Percentiles rank a stretch among this genome's conserved stretches.
Conservation (phyloP, 1,140 invertebrate species). For the Lasaia peninsularis region DNA sequence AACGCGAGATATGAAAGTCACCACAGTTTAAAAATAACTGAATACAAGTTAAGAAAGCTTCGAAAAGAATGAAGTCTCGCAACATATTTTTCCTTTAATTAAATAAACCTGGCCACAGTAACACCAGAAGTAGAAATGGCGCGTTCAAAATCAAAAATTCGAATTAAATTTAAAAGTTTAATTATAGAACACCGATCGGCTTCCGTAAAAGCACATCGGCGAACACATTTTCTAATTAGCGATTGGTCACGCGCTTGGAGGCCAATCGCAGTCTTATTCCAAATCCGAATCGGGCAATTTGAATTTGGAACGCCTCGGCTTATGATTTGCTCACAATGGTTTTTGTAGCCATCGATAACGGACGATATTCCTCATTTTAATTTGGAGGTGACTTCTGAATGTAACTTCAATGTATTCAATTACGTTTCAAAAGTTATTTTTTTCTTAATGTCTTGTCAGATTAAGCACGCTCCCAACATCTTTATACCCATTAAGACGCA, state of each 20-base stretch:
- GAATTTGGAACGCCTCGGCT: conserved; percentile 67
- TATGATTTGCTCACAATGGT: conserved; percentile 47
- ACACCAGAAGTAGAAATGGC: conserved; percentile 70
- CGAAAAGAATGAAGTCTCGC: not conserved
- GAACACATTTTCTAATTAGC: conserved; percentile 75
- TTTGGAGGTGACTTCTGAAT: conserved; percentile 37
- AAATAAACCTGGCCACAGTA: conserved; percentile 61
- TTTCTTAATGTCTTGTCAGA: conserved; percentile 27
- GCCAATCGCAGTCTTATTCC: conserved; percentile 54
- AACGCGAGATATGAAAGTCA: no score
- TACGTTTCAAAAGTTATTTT: conserved; percentile 21
- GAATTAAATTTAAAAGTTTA: conserved; percentile 68
- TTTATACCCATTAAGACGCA: conserved; percentile 9
- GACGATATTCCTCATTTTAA: conserved; percentile 38
- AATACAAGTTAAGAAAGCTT: no score
- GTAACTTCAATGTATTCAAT: conserved; percentile 31
- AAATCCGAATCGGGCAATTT: conserved; percentile 69
- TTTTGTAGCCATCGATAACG: conserved; percentile 41
- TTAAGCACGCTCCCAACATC: conserved; percentile 21
- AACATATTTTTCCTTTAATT: conserved; percentile 12
- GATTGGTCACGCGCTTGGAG: conserved; percentile 71
- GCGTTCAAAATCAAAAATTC: conserved; percentile 69
- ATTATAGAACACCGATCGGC: conserved; percentile 69
- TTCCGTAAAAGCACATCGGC: conserved; percentile 67
- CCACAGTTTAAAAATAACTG: no score